Percentiles rank a stretch among this genome's conserved stretches.
These are phyloP conservation scores for fruit fly (Drosophila melanogaster) DNA, from an alignment of 1,140 invertebrate genomes.

Conservation along the genomic window DNA sequence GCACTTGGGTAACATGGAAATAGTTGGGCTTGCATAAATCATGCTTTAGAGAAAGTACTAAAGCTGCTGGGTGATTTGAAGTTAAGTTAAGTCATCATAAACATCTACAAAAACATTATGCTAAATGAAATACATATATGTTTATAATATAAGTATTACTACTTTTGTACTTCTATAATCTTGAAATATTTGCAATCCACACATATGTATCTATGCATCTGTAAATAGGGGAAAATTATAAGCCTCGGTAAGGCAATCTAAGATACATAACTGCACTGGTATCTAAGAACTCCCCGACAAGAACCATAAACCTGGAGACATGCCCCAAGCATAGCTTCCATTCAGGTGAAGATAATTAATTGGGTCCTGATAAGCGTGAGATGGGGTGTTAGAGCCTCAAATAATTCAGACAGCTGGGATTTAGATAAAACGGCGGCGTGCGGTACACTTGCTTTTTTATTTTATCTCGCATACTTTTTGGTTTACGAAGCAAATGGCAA, in stretches of 20 bases:
- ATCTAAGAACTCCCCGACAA: not conserved
- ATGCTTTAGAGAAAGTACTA: not conserved
- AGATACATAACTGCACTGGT: no score
- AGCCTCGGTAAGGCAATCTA: no score
- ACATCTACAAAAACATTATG: no score
- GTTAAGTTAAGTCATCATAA: not conserved
- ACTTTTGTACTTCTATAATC: no score
- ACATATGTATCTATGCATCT: not conserved
- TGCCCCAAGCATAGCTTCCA: constrained; percentile 1
- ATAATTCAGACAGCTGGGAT: constrained; percentile 43
- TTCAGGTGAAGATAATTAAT: constrained; percentile 69
- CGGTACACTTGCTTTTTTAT: constrained; percentile 37
- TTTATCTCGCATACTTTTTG: constrained; percentile 40
- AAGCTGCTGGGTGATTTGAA: not conserved
- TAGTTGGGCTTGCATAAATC: constrained; percentile 32
- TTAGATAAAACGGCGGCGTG: constrained; percentile 34
- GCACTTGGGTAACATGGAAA: constrained; percentile 34
- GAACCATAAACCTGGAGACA: not conserved
- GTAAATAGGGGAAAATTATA: not conserved
- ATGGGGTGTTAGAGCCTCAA: constrained; percentile 44
- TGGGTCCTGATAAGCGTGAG: constrained; percentile 54
- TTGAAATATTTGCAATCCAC: no score
- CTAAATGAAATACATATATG: no score
- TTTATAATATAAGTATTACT: no score
- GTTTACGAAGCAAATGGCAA: constrained; percentile 62